A percentile compares a stretch with the other conserved stretches of the same genome.
Evolutionary conservation across 2,888 invertebrate species (phyloP).

Genomic region (Branchinecta sandiegonensis): DNA sequence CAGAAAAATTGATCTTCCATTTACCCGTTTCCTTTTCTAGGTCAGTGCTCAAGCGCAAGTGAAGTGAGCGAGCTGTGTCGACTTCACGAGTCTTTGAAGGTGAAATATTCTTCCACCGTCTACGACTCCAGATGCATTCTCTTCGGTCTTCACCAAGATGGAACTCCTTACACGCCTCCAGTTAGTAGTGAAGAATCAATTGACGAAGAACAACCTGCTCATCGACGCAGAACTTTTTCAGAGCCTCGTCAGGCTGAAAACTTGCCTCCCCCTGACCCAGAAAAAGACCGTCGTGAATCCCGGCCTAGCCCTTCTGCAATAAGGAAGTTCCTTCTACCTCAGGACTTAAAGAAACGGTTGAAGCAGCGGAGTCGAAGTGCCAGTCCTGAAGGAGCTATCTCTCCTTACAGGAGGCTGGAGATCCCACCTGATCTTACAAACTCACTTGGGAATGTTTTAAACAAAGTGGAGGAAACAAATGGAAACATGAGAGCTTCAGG

Average conservation of each 20-base stretch:
- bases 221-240: slow-evolving; percentile 28
- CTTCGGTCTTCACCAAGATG: slow-evolving; percentile 48
- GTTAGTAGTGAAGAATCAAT: slow-evolving; percentile 18
- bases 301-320: background rate
- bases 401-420: slow-evolving; percentile 7
- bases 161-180: slow-evolving; percentile 29
- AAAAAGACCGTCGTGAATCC: background rate
- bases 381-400: slow-evolving; percentile 5
- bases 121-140: slow-evolving; percentile 75
- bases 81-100: slow-evolving; percentile 72
- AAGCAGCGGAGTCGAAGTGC: background rate
- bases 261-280: slow-evolving; percentile 24
- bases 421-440: slow-evolving; percentile 4
- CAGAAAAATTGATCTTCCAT: too few species aligned
- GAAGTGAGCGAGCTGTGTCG: slow-evolving; percentile 76
- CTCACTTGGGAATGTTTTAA: too few species aligned
- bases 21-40: slow-evolving; percentile 28
- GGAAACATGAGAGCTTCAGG: too few species aligned
- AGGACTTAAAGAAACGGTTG: background rate
- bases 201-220: slow-evolving; percentile 26
- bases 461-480: too few species aligned
- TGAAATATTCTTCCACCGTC: slow-evolving; percentile 66
- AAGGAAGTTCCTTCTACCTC: background rate
- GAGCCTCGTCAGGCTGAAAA: slow-evolving; percentile 27
- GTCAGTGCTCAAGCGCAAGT: slow-evolving; percentile 63